Conservation (phyloP, 2,797 vertebrate species). For the Centroberyx gerrardi region DNA sequence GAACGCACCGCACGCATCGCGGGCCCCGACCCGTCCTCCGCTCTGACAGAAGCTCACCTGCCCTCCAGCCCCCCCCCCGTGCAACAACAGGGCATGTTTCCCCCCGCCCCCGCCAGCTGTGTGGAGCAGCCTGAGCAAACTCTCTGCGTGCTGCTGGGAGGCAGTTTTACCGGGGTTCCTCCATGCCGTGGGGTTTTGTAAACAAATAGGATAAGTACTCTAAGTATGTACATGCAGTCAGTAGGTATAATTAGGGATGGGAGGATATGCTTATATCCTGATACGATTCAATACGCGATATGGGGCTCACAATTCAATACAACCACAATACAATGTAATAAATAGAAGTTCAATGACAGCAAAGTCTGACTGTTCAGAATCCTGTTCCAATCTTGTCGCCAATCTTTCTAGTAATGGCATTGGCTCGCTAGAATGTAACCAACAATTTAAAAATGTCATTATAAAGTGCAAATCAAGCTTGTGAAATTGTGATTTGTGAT, state of each 20-base stretch:
- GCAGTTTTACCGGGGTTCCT: slow-evolving; percentile 44
- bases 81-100: slow-evolving; percentile 65
- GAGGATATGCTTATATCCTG: too few species aligned
- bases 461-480: too few species aligned
- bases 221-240: slow-evolving; percentile 41
- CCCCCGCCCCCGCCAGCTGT: slow-evolving; percentile 58
- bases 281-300: too few species aligned
- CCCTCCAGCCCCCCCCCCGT: slow-evolving; percentile 57
- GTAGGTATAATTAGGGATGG: slow-evolving; percentile 24
- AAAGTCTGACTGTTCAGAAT: too few species aligned
- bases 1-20: slow-evolving; percentile 70
- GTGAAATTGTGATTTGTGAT: too few species aligned
- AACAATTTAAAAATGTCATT: too few species aligned
- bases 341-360: too few species aligned
- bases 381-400: too few species aligned
- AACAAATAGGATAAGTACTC: slow-evolving; percentile 51
- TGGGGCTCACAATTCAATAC: too few species aligned
- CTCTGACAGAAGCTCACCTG: slow-evolving; percentile 76
- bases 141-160: slow-evolving; percentile 39
- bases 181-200: slow-evolving; percentile 54
- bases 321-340: too few species aligned
- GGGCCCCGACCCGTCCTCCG: slow-evolving; percentile 57
- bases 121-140: slow-evolving; percentile 62
- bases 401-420: too few species aligned
- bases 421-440: too few species aligned